Base-by-base conservation (phyloP, 1,140 invertebrate genomes). In the Ctenoplectra terminalis region DNA sequence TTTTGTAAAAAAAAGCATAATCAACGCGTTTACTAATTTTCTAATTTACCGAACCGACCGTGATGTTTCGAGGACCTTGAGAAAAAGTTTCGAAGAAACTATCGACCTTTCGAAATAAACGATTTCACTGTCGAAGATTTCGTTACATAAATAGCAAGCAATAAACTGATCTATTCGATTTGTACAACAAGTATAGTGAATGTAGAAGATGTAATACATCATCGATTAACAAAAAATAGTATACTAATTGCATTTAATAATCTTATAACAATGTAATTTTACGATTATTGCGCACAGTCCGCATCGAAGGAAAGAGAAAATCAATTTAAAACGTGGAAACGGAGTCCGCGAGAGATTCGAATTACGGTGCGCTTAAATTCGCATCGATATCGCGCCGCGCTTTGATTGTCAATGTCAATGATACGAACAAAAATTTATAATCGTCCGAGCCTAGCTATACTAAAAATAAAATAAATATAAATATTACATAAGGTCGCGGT, bases 391-490 rank as follows among this genome's bases (percentile, higher is more conserved):
- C 31, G 34, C 7, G 34, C 1, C 9, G n/a, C 5, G n/a, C 15
- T 37, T 23, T 4, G 43, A 77, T 58, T 77, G 64, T 71, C 66
- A 67, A 40, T 66, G 52, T 75, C 34, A 81, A 67, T 50, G 31
- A 6, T 48, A 69, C 13, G 48, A n/a, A 43, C 4, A 23, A 52
- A 61, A 56, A 56, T 75, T 58, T 29, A 43, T 34, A 31, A 67
- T 40, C 40, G 40, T 17, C 50, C 26, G 40, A 26, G n/a, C 3
- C 31, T 75, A 58, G 2, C 66, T 7, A 8, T 40, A 40, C 50
- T 29, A 60, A 60, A 73, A 81, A 81, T 61, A 74, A 69, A 74
- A 20, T 4, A 60, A 50, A 81, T 74, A 74, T 78, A 81, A 74
- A 84, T 69, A 84, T 80, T 81, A 75, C 52, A 75, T 58, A 74